These are phyloP conservation scores for Cichlasoma orientale DNA, from an alignment of 2,797 vertebrate genomes.

Conservation along the genomic window DNA sequence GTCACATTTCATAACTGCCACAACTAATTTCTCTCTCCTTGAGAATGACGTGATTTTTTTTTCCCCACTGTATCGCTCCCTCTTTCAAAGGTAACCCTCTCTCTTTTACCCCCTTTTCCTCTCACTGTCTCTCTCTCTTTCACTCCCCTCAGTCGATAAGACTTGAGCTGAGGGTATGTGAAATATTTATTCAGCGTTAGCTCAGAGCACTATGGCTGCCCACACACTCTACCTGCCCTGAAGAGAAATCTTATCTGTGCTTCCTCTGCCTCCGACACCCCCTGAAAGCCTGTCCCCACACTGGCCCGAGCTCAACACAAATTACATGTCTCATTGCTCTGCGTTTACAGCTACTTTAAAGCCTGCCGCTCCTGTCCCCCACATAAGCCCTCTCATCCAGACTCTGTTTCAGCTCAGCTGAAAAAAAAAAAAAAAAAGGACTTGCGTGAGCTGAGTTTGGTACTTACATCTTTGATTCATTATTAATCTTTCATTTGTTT, in stretches of 20 bases:
- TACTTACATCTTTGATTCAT: constrained; percentile 68
- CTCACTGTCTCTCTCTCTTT: constrained; percentile 25
- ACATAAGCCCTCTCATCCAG: constrained; percentile 67
- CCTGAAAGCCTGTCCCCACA: constrained; percentile 78
- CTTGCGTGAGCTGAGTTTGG: constrained; percentile 45
- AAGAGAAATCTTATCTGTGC: constrained; percentile 79
- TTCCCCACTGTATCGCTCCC: constrained; percentile 45
- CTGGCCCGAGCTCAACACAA: constrained; percentile 74
- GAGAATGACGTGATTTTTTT: constrained; percentile 54
- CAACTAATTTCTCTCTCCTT: constrained; percentile 17
- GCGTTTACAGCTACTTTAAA: constrained; percentile 77
- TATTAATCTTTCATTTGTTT: constrained; percentile 57
- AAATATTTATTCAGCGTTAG: constrained; percentile 82
- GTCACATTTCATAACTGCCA: constrained; percentile 21
- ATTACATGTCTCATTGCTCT: constrained; percentile 82
- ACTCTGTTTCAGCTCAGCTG: constrained; percentile 43
- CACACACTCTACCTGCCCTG: constrained; percentile 80
- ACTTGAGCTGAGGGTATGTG: constrained; percentile 80
- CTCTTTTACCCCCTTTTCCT: constrained; percentile 26
- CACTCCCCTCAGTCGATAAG: constrained; percentile 70
- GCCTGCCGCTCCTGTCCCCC: constrained; percentile 63
- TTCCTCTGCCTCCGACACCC: constrained; percentile 75
- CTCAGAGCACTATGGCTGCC: constrained; percentile 73
- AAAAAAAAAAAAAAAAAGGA: constrained; percentile 27
- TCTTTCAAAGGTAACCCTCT: constrained; percentile 32